Evolutionary conservation across 2,888 invertebrate genomes (phyloP), one percentile per base, ranked within the genome.

Genomic region (Plagodis pulveraria): DNA sequence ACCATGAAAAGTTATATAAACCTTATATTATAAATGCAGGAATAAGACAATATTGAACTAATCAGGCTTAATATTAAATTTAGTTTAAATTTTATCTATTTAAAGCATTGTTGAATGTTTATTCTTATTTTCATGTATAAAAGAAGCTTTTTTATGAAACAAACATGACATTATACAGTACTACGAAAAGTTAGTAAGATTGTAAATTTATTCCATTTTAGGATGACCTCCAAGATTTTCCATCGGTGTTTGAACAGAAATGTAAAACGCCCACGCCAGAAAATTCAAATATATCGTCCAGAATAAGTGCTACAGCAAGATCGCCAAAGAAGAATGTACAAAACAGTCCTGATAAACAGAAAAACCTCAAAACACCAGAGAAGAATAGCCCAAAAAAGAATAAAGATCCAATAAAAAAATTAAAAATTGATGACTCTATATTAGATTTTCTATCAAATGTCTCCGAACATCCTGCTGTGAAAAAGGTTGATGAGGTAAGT

Each of bases 381-480:
- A 81, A 82, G 57, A 38, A 0, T 2, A 74, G 67, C 12, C 63
- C 70, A 1, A 67, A 47, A 44, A 74, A 69, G 58, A 80, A 80
- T 55, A 80, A 67, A 59, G 86, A 87, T 58, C 80, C 83, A 9
- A 58, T 86, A 43, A 80, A 71, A 52, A 80, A 76, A 63, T 70
- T 87, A 32, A 83, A 77, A 63, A 58, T 87, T 43, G 86, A 87
- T 66, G 58, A 71, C 33, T 75, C 81, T 10, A 66, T 85, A 44
- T 71, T 80, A 12, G 76, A 69, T 11, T 83, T 83, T 58, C 66
- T 88, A 49, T 63, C 64, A 5, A 74, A 74, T 48, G 62, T 86
- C 2, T 63, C 77, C 6, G 73, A 76, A 42, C 76, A 80, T 69
- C 62, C 79, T 10, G 80, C 76, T n/a, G 62, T 85, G 40, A 76